Base-by-base conservation (phyloP, 1,140 invertebrate genomes). In the Drosophila yakuba region DNA sequence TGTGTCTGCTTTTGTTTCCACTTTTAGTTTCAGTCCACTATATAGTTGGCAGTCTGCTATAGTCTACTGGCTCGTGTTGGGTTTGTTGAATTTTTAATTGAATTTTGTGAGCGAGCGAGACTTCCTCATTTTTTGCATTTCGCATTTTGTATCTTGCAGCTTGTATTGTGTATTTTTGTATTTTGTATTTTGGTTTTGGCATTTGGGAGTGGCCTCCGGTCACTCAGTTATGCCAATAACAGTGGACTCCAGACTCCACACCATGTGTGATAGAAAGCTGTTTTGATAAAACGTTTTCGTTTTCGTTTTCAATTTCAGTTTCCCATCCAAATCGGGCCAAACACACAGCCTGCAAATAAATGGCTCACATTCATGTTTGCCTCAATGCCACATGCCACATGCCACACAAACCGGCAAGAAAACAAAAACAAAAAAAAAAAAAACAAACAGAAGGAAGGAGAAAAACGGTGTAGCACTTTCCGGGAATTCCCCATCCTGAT, bases 41-140 rank as follows among this genome's bases (percentile, higher is more conserved):
- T 32, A 10, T 8, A 10, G 32, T 32, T 32, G 0, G 32, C 61
- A 63, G 48, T 77, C 73, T 64, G 54, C 73, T 64, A 54, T 4
- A 63, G 44, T 43, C 44, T 57, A 32, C 47, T 62, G 68, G 47
- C 32, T 76, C 61, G 54, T 76, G 56, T 57, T 59, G 39, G 54
- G 68, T 72, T 80, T 80, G 74, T 80, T 88, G 78, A 82, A 86
- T 86, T 86, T 81, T 86, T 86, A 86, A 86, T 88, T 86, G 83
- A 86, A 88, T 86, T 85, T 76, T 71, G 74, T 15, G 74, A 81
- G 48, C 35, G 51, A 44, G 52, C 25, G 17, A 59, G 17, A 58
- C 74, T 74, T 80, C 67, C 72, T 72, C 52, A 17, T 69, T 38
- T 80, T 57, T 80, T 51, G 25, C 17, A 4, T 38, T 41, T 44